phyloP scores from a whole-genome alignment of 2,113 vertebrate species.

The Aldabrachelys gigantea region DNA sequence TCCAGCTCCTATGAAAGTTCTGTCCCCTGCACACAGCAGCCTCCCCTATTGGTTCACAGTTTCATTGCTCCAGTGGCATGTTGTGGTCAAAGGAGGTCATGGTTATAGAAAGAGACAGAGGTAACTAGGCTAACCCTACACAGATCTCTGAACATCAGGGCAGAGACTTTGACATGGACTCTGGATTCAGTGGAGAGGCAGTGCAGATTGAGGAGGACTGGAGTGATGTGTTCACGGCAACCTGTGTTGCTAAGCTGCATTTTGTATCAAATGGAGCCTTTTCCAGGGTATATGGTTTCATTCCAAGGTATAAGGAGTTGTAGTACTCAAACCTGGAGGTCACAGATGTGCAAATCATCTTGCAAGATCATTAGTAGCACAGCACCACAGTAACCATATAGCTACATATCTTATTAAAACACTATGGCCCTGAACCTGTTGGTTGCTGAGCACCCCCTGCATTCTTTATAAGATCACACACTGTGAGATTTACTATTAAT shows the following conservation, averaged over 20 bases:
- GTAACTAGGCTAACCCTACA: not conserved
- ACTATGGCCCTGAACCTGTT: not conserved
- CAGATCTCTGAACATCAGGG: not conserved
- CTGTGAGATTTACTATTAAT: slow-evolving; percentile 6
- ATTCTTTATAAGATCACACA: slow-evolving; percentile 25
- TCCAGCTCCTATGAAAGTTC: accelerated
- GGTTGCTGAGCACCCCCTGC: not conserved
- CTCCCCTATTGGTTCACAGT: not conserved
- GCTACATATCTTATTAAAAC: not conserved
- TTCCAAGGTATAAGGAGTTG: not conserved
- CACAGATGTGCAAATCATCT: not conserved
- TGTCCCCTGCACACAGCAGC: not conserved
- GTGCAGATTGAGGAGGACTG: accelerated
- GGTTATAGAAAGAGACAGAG: not conserved
- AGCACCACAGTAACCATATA: slow-evolving; percentile 11
- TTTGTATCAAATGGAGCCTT: not conserved
- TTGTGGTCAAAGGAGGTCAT: not conserved
- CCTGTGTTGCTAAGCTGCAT: not conserved
- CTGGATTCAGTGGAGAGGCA: accelerated
- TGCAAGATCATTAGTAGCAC: not conserved
- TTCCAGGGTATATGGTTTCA: not conserved
- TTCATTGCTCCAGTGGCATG: not conserved
- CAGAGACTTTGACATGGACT: not conserved
- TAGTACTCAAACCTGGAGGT: not conserved
- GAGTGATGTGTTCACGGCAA: not conserved